Base-by-base conservation (phyloP, 30 jellyfish, hydroid and myxozoan species). In the Pelagia noctiluca region DNA sequence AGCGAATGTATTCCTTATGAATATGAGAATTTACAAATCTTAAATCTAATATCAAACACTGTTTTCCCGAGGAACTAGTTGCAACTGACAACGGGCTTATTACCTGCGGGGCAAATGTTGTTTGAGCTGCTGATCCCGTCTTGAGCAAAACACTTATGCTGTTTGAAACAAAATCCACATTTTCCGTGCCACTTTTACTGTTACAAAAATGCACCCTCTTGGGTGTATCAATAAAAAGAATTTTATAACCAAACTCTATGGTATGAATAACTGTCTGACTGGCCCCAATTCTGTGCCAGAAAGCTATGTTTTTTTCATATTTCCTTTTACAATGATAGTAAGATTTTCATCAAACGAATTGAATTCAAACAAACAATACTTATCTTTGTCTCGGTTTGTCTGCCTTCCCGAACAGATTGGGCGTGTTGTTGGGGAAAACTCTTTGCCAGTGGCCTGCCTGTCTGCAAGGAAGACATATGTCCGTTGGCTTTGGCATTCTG, bases 21-120 rank as follows among this genome's bases (percentile, higher is more conserved):
- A 54, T 21, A 54, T 13, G 71, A 54, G 24, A 54, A 26, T 54
- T 54, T 21, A 54, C 71, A 54, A 7, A 54, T 54, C 71, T 54
- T 54, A 54, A 54, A 54, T 54, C 71, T 21, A 54, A 54, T 10
- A 54, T 54, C 22, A 54, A 24, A 54, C 32, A 26, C 71, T 21
- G 11, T 24, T 21, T 5, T 54, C 71, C 71, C 22, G 71, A 54
- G 10, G 71, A 54, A 54, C 10, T 54, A 10, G 32, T 54, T 54
- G 71, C 11, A 54, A 54, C 71, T 54, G 71, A 54, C 32, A 54
- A 21, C 25, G 32, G 71, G 22, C 71, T 21, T 10, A 54, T 21
- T 5, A 54, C 71, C 5, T 54, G 16, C 61, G 71, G 71, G 25
- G 25, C 71, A 54, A 54, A 54, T 4, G 11, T 54, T 26, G 22